phyloP scores from a whole-genome alignment of 1,140 invertebrate species.

The Drosophila pachea region DNA sequence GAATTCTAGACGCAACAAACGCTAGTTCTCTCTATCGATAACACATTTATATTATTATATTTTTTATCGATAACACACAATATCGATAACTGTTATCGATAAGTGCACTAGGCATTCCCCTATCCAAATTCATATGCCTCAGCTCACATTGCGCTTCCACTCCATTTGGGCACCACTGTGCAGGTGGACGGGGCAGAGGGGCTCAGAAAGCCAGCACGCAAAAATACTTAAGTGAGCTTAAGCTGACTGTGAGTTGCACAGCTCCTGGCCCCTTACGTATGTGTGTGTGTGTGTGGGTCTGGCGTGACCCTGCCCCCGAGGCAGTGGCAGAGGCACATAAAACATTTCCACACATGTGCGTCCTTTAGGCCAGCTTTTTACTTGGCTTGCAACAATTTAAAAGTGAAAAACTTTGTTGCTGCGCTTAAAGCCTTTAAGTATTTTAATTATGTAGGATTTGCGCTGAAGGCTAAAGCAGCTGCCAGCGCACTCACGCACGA shows the following conservation, averaged over 20 bases:
- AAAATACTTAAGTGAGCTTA: conserved; percentile 75
- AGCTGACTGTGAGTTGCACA: conserved; percentile 40
- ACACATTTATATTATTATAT: too few species aligned
- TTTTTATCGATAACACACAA: not conserved
- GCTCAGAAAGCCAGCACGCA: conserved; percentile 26
- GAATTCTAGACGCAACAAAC: too few species aligned
- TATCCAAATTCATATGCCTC: too few species aligned
- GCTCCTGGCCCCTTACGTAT: not conserved
- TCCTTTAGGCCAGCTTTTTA: conserved; percentile 42
- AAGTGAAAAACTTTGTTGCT: conserved; percentile 68
- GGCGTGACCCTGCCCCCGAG: too few species aligned
- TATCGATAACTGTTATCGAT: not conserved
- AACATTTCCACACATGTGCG: conserved; percentile 72
- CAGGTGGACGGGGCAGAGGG: not conserved
- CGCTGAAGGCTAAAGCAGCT: conserved; percentile 45
- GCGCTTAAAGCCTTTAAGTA: conserved; percentile 75
- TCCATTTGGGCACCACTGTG: not conserved
- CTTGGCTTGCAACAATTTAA: conserved; percentile 55
- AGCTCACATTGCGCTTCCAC: too few species aligned
- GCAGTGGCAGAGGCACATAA: conserved; percentile 35
- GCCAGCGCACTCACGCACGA: conserved; percentile 11
- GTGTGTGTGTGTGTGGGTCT: too few species aligned
- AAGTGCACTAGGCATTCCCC: too few species aligned
- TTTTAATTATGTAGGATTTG: conserved; percentile 77
- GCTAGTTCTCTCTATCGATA: not conserved